phyloP scores from a whole-genome alignment of 1,140 invertebrate species.

The Schlechtendalia chinensis region DNA sequence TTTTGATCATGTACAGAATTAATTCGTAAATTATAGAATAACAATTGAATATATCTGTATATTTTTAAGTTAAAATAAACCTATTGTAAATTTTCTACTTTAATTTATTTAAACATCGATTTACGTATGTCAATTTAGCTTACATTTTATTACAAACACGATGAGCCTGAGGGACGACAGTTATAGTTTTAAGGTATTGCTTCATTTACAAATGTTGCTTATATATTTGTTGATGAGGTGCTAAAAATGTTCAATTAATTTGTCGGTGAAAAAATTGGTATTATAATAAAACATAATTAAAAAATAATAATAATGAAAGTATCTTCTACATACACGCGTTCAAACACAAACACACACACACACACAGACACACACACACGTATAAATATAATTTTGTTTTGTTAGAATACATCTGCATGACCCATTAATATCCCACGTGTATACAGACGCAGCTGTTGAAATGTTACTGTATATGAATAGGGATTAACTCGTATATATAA shows the following conservation, averaged over 20 bases:
- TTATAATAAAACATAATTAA: constrained; percentile 43
- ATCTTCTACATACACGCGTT: background rate
- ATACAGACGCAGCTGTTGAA: constrained; percentile 37
- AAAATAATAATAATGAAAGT: constrained; percentile 28
- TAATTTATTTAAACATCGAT: background rate
- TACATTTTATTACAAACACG: background rate
- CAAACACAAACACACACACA: background rate
- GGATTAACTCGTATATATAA: background rate
- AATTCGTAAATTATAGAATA: no score
- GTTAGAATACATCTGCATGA: constrained; percentile 38
- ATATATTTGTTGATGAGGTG: constrained; percentile 4
- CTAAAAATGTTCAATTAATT: constrained; percentile 44
- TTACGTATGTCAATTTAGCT: background rate
- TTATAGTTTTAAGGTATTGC: constrained; percentile 28
- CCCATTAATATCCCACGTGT: constrained; percentile 15
- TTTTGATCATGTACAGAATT: no score
- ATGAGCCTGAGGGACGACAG: background rate
- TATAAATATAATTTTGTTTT: constrained; percentile 19
- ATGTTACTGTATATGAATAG: constrained; percentile 14
- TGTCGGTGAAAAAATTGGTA: constrained; percentile 39
- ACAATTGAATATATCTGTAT: no score
- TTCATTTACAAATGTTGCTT: constrained; percentile 9
- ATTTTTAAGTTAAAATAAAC: background rate
- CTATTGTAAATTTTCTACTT: background rate
- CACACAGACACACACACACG: background rate